phyloP scores from a whole-genome alignment of 2,797 vertebrate species.

The Protonibea diacanthus region DNA sequence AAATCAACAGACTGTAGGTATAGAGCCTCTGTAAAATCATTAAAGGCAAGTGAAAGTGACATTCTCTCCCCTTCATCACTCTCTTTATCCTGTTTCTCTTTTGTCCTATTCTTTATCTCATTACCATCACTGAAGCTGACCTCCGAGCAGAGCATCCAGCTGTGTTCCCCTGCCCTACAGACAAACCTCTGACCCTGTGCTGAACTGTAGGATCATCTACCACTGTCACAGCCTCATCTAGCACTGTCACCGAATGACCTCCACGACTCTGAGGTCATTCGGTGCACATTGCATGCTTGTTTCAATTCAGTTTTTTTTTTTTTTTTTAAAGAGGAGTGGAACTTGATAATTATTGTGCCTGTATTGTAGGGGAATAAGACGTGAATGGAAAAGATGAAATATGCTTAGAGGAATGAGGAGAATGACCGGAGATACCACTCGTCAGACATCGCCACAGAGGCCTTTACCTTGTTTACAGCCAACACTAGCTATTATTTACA shows the following conservation, averaged over 20 bases:
- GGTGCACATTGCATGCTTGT: conserved; percentile 46
- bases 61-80: conserved; percentile 61
- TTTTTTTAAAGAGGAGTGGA: conserved; percentile 17
- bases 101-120: conserved; percentile 84
- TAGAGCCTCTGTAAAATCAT: conserved; percentile 70
- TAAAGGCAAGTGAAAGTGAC: conserved; percentile 74
- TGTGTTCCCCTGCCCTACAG: conserved; percentile 75
- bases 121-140: conserved; percentile 85
- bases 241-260: conserved; percentile 77
- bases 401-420: conserved; percentile 51
- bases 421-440: conserved; percentile 72
- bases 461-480: conserved; percentile 80
- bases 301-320: conserved; percentile 28
- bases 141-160: conserved; percentile 74
- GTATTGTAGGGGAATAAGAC: neutral
- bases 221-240: conserved; percentile 85
- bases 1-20: conserved; percentile 81
- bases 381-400: conserved; percentile 49
- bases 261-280: conserved; percentile 59
- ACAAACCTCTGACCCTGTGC: conserved; percentile 81
- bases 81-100: conserved; percentile 78
- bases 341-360: neutral
- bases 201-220: conserved; percentile 89
- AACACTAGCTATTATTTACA: conserved; percentile 82
- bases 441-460: conserved; percentile 58